Evolutionary conservation across 2,113 vertebrate species (phyloP), one percentile per base, ranked within the genome.

Genomic region (Cochlearius cochlearius): DNA sequence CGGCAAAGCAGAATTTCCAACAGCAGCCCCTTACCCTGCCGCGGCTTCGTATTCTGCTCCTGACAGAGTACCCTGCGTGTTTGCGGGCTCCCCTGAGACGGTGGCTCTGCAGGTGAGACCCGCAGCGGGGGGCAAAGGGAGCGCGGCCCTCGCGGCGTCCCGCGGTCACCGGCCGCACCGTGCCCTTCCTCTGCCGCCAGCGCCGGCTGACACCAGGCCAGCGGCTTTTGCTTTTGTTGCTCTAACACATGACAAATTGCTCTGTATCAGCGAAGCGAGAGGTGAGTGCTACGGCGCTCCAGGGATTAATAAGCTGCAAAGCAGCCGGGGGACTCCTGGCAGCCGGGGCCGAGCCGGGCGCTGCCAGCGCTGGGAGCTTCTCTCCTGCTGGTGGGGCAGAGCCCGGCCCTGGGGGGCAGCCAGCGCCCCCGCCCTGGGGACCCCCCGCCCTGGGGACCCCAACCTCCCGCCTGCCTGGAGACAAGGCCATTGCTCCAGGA

Each of bases 81-180:
- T 53, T 14, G 5, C 10, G 20, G 36, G 45, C 76, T 41, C 17
- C 32, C 10, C 15, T 1, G 19, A 8, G 36, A 2, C 9, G 3
- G 0, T 0, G 8, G 6, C 47, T 62, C n/a, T 23, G 20, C 34
- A 5, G 13, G 53, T 19, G 59, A 39, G 7, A 38, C 29, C 32
- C 60, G 0, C 9, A 2, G 77, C 13, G 0, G 45, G 60, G 2
- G 3, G 22, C 47, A 5, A 2, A 38, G 56, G 32, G 15, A 52
- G 6, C 5, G 0, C 3, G 17, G 55, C 60, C 63, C 38, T 34
- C 1, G 1, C 15, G 9, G 0, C 5, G 0, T 6, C 26, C 77
- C 7, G 0, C 3, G 0, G 16, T 4, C 34, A 5, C 27, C n/a
- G 11, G 32, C 50, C 23, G 0, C 22, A 0, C 50, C 2, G 4